Evolutionary conservation across 2,113 vertebrate species (phyloP).

Genomic region (Corythornis cristatus): DNA sequence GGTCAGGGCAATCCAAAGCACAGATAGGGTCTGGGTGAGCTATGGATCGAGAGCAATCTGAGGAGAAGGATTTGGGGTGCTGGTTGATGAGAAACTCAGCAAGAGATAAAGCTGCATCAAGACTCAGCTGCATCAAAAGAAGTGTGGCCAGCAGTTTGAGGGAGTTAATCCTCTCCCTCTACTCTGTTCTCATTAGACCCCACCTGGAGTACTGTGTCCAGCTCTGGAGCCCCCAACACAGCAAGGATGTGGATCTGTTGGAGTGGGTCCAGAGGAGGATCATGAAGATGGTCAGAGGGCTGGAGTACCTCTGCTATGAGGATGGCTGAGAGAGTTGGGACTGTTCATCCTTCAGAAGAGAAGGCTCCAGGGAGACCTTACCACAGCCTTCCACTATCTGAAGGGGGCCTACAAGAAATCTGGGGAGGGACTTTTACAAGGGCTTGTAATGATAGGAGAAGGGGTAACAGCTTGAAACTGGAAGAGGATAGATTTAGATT

Average conservation of each 20-base stretch:
- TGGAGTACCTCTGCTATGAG: not conserved
- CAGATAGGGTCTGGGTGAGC: not conserved
- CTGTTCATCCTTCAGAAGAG: not conserved
- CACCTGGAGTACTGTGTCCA: not conserved
- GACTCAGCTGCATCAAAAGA: not conserved
- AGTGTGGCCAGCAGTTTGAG: not conserved
- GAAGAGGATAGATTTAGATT: no score
- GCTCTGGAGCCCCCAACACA: not conserved
- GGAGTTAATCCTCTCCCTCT: not conserved
- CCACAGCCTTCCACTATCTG: not conserved
- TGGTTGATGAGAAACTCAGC: not conserved
- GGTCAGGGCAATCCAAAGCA: not conserved
- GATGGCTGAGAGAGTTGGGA: not conserved
- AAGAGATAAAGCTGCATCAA: not conserved
- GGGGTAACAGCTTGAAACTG: no score
- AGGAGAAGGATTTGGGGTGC: not conserved
- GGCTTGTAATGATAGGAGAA: not conserved
- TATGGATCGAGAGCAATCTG: no score
- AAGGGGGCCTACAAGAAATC: not conserved
- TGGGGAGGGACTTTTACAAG: not conserved
- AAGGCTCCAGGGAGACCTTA: not conserved
- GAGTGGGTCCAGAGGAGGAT: not conserved
- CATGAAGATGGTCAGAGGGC: not conserved
- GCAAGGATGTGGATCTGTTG: not conserved
- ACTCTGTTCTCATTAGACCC: not conserved